A percentile compares a stretch with the other conserved stretches of the same genome.
Conservation (phyloP, 2,888 invertebrate species). For the Pardosa pseudoannulata region DNA sequence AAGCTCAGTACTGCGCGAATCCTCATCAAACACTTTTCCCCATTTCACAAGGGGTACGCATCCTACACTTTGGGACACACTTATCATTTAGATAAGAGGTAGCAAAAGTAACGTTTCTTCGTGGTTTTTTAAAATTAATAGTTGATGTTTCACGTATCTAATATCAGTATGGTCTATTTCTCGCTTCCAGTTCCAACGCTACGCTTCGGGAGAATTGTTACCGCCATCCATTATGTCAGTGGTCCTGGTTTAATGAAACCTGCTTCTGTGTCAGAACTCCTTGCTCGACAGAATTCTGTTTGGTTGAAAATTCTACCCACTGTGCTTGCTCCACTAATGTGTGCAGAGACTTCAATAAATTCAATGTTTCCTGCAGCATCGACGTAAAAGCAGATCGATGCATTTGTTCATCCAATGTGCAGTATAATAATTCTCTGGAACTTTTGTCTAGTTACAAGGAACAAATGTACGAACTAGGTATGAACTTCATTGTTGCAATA, state of each 20-base stretch:
- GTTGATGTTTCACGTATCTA: too few species aligned
- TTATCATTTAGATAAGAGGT: too few species aligned
- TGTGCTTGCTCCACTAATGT: slow-evolving; percentile 52
- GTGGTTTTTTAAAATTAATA: too few species aligned
- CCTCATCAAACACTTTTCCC: too few species aligned
- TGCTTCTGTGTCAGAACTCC: slow-evolving; percentile 44
- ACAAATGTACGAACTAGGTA: too few species aligned
- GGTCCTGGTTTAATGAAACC: slow-evolving; percentile 63
- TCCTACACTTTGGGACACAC: too few species aligned
- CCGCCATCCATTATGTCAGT: slow-evolving; percentile 43
- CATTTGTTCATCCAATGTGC: not conserved
- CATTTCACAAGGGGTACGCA: too few species aligned
- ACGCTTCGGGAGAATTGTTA: slow-evolving; percentile 24
- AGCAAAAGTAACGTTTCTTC: too few species aligned
- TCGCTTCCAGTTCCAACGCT: not conserved
- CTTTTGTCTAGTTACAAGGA: too few species aligned
- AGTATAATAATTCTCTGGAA: not conserved
- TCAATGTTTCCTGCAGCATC: not conserved
- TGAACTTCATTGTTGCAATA: too few species aligned
- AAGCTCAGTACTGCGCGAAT: too few species aligned
- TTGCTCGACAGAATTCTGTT: slow-evolving; percentile 60
- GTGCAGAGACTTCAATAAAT: slow-evolving; percentile 5
- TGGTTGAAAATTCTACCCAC: slow-evolving; percentile 23
- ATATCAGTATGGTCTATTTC: too few species aligned
- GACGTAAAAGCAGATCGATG: not conserved